Evolutionary conservation across 2,888 invertebrate genomes (phyloP).

Genomic region (Nomada goodeniana): DNA sequence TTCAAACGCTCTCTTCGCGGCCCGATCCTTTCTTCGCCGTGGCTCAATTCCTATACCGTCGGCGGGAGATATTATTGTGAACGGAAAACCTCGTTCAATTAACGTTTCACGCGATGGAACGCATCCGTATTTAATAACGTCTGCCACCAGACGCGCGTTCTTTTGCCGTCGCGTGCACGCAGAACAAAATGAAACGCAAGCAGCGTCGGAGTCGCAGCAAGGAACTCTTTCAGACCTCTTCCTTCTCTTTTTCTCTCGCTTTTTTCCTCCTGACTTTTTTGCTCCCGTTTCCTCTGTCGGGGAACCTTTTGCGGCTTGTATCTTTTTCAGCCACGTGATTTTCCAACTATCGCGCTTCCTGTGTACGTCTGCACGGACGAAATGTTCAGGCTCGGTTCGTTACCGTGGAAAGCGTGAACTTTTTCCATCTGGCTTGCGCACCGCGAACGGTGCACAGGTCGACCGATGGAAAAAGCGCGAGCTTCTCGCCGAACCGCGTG

Average conservation of each 20-base stretch:
- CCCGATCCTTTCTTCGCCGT: not conserved
- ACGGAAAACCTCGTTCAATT: conserved; percentile 30
- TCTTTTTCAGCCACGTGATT: conserved; percentile 24
- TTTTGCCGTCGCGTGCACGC: not conserved
- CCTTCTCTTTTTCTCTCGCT: not conserved
- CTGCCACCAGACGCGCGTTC: not conserved
- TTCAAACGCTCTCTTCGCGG: conserved; percentile 7
- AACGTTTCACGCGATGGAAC: conserved; percentile 42
- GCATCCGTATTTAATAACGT: conserved; percentile 48
- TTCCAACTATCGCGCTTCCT: not conserved
- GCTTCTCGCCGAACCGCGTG: not conserved
- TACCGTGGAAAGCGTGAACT: conserved; percentile 11
- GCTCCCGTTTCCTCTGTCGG: not conserved
- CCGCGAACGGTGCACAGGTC: no score
- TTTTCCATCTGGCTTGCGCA: not conserved
- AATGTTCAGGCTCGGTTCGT: conserved; percentile 15
- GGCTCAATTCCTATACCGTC: not conserved
- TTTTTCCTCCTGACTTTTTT: not conserved
- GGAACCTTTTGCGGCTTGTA: conserved; percentile 2
- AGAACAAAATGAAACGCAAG: conserved; percentile 7
- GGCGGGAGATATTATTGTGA: conserved; percentile 25
- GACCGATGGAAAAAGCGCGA: no score
- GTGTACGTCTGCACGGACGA: conserved; percentile 1
- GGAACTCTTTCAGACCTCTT: conserved; percentile 15
- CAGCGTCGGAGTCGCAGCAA: conserved; percentile 12